phyloP scores from a whole-genome alignment of 2,888 invertebrate genomes.

The Drosophila pseudotakahashii region DNA sequence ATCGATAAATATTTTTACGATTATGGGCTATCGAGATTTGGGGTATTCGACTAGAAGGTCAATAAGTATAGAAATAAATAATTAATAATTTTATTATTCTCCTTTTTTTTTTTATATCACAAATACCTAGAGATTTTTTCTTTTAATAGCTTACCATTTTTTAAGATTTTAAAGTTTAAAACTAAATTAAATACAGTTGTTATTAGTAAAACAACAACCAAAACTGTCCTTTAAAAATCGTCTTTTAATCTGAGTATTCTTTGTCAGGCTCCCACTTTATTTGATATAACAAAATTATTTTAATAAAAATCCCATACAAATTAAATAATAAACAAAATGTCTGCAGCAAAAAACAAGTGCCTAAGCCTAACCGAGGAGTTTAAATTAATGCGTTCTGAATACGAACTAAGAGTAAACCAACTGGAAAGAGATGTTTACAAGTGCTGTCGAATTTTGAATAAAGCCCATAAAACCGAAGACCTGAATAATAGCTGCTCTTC shows the following conservation, averaged over 20 bases:
- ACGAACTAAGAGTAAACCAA: conserved; percentile 12
- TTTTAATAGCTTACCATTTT: too few relatives aligned
- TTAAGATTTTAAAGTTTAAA: too few relatives aligned
- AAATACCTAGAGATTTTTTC: too few relatives aligned
- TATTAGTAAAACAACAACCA: too few relatives aligned
- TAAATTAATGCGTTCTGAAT: conserved; percentile 4
- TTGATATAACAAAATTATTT: background rate
- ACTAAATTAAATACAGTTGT: too few relatives aligned
- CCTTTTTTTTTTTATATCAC: too few relatives aligned
- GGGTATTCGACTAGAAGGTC: background rate
- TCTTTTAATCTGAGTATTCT: background rate
- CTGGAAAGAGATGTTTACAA: conserved; percentile 38
- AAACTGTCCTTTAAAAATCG: too few relatives aligned
- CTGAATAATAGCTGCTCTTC: background rate
- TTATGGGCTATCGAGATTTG: background rate
- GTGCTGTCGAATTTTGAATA: background rate
- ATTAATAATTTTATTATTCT: too few relatives aligned
- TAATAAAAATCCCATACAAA: background rate
- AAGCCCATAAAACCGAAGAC: background rate
- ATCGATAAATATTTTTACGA: conserved; percentile 5
- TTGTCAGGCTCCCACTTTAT: background rate
- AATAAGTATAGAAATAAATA: background rate
- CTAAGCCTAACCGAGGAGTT: conserved; percentile 5
- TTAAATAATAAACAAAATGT: background rate
- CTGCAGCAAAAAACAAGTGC: background rate